phyloP scores from a whole-genome alignment of 2,888 invertebrate genomes.

The Parapristionchus giblindavisi region DNA sequence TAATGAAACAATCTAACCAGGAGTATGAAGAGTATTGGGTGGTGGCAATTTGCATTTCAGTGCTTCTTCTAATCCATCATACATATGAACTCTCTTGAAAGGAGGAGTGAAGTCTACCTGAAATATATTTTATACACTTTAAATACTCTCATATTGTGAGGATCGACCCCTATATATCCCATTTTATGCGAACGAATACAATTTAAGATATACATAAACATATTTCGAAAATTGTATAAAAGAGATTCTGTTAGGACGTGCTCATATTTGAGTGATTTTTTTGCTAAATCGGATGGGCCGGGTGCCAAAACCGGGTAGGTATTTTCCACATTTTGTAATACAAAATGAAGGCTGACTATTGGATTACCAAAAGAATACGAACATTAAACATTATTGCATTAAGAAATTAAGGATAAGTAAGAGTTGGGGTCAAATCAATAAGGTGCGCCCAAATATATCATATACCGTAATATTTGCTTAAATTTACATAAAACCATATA shows the following conservation, averaged over 20 bases:
- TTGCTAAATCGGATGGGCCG: no score
- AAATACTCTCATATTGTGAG: no score
- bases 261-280: no score
- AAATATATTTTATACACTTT: background rate
- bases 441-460: background rate
- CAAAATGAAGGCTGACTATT: no score
- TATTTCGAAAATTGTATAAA: no score
- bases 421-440: no score
- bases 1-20: constrained; percentile 61
- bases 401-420: no score
- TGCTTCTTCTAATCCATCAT: constrained; percentile 85
- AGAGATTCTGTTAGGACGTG: no score
- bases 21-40: constrained; percentile 70
- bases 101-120: constrained; percentile 96
- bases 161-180: background rate
- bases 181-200: no score
- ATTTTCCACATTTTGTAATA: background rate
- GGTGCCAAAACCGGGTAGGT: background rate
- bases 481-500: constrained; percentile 72
- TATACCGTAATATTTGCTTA: background rate
- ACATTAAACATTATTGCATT: no score
- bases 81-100: constrained; percentile 90
- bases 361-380: no score
- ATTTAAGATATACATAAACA: no score
- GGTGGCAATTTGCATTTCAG: constrained; percentile 74